phyloP scores from a whole-genome alignment of 1,140 invertebrate species.

The Drosophila leontia region DNA sequence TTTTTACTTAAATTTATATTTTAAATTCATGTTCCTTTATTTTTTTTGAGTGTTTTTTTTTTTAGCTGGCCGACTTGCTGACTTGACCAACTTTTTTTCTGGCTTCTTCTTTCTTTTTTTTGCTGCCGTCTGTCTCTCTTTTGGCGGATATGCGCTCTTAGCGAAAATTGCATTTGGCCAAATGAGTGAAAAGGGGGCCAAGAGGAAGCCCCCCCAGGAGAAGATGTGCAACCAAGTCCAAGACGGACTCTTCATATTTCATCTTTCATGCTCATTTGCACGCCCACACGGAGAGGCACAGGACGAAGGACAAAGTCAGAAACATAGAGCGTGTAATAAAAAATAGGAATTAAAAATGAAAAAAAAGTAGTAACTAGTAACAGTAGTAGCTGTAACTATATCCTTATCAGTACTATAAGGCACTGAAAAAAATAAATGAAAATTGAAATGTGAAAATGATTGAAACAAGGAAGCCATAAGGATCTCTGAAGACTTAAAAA shows the following conservation, averaged over 20 bases:
- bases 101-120: conserved; percentile 8
- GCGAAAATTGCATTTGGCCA: conserved; percentile 79
- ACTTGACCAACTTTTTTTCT: conserved; percentile 56
- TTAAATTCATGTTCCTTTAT: no score
- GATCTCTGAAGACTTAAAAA: no score
- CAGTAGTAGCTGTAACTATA: conserved; percentile 18
- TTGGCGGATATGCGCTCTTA: conserved; percentile 69
- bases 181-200: conserved; percentile 53
- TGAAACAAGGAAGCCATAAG: background rate
- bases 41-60: conserved; percentile 1
- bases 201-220: conserved; percentile 32
- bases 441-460: background rate
- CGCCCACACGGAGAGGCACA: conserved; percentile 4
- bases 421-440: background rate
- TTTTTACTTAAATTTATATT: no score
- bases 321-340: conserved; percentile 59
- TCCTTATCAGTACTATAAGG: background rate
- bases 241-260: conserved; percentile 79
- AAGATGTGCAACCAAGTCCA: conserved; percentile 19
- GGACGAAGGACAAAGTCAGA: conserved; percentile 36
- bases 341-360: conserved; percentile 23
- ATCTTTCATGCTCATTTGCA: conserved; percentile 79
- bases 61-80: conserved; percentile 50
- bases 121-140: conserved; percentile 35
- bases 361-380: conserved; percentile 51